Evolutionary conservation across 2,888 invertebrate species (phyloP), one percentile per base, ranked within the genome.

Genomic region (Pheosia gnoma): DNA sequence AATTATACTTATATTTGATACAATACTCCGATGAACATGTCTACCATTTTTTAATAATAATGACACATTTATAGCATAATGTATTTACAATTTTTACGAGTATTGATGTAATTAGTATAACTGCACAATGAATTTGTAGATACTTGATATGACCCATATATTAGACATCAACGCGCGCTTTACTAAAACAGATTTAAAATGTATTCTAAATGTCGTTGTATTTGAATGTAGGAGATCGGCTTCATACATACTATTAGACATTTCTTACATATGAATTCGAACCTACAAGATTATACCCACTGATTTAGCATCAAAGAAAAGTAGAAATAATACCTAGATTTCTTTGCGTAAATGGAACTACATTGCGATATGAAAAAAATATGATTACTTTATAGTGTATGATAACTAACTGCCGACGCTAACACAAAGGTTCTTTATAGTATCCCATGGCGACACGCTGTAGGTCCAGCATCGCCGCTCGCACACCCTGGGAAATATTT

Each of bases 151-250:
- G 82, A 75, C 80, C 83, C 79, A 86, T 89, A 86, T 84, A 80
- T 82, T 83, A 90, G 89, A 90, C 89, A 85, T 90, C 88, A 90
- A 90, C 90, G 90, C 87, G 90, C 84, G 74, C 79, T 55, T 58
- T 54, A 56, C 61, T 41, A 2, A 2, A 25, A 25, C 25, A 25
- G 25, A 25, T 2, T 25, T 2, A 25, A 25, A 25, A 25, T 25
- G 25, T 25, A 25, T 25, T 25, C 25, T 2, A 25, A 25, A 25
- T 25, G 25, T 25, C 25, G 25, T 25, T 25, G 25, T 25, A 25
- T 25, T 25, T 25, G 25, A 25, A 25, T 25, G 25, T 25, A 25
- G 25, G 25, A 25, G 25, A 1, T 25, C 25, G 0, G 25, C 25
- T 25, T 25, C 25, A 25, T 25, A 25, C 25, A 25, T 25, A 25